phyloP scores from a whole-genome alignment of 2,797 vertebrate genomes.

The Lithobates pipiens region DNA sequence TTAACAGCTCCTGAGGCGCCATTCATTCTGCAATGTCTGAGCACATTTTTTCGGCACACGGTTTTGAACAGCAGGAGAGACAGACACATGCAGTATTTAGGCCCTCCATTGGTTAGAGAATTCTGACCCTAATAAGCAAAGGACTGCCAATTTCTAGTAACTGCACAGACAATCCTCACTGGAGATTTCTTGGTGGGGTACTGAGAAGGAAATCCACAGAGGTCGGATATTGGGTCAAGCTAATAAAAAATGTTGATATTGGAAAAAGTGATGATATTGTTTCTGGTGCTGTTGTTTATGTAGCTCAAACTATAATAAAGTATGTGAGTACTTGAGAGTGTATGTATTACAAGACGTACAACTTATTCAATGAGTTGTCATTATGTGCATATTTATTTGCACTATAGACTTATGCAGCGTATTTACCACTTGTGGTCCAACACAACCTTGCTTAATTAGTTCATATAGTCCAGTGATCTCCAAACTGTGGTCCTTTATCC shows the following conservation, averaged over 20 bases:
- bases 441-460: too few species aligned
- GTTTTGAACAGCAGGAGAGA: conserved; percentile 52
- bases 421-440: too few species aligned
- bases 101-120: conserved; percentile 20
- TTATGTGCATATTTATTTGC: not conserved
- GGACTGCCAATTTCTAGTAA: conserved; percentile 22
- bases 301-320: not conserved
- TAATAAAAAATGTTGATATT: conserved; percentile 34
- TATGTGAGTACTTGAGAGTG: not conserved
- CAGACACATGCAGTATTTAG: conserved; percentile 39
- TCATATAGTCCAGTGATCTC: too few species aligned
- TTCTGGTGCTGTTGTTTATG: not conserved
- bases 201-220: conserved; percentile 21
- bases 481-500: too few species aligned
- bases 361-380: not conserved
- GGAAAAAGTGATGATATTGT: conserved; percentile 25
- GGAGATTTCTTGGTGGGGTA: conserved; percentile 14
- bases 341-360: not conserved
- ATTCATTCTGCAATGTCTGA: conserved; percentile 57
- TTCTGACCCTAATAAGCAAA: conserved; percentile 30
- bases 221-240: conserved; percentile 19
- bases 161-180: conserved; percentile 1
- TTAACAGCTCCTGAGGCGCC: conserved; percentile 62
- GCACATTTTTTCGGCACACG: conserved; percentile 35
- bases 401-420: not conserved